Percentiles rank a stretch among this genome's conserved stretches.
These are phyloP conservation scores for Pandion haliaetus DNA, from an alignment of 2,113 vertebrate genomes.

Conservation along the genomic window DNA sequence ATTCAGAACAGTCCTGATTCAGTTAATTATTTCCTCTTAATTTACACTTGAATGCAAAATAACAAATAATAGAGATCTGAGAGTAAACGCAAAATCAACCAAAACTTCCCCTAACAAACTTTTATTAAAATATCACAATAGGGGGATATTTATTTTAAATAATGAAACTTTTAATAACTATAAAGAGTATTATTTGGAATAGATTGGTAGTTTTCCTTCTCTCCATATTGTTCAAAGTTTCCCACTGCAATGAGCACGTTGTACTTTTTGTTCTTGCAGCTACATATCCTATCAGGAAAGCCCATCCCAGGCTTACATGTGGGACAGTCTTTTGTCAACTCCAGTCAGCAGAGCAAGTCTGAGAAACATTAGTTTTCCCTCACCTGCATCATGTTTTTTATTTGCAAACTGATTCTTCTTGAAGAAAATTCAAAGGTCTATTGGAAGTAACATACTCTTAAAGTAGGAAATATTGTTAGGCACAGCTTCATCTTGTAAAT, in stretches of 20 bases:
- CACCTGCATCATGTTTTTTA: not conserved
- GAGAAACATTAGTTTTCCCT: not conserved
- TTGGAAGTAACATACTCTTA: not conserved
- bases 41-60: not conserved
- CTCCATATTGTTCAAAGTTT: not conserved
- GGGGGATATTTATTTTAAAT: not conserved
- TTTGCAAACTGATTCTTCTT: not conserved
- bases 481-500: not conserved
- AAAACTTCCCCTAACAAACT: not conserved
- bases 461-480: not conserved
- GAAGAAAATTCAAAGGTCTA: not conserved
- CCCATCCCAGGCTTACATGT: not conserved
- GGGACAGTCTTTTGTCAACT: not conserved
- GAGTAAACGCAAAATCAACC: not conserved
- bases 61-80: not conserved
- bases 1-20: not conserved
- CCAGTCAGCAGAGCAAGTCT: not conserved
- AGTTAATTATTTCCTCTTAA: not conserved
- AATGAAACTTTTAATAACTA: not conserved
- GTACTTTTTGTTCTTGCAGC: not conserved
- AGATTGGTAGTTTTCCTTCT: not conserved
- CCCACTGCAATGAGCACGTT: not conserved
- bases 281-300: not conserved
- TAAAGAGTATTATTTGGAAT: not conserved
- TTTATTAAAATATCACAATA: not conserved